A percentile compares a stretch with the other conserved stretches of the same genome.
Evolutionary conservation across 2,797 vertebrate species (phyloP).

Genomic region (Acrossocheilus wenchowensis): DNA sequence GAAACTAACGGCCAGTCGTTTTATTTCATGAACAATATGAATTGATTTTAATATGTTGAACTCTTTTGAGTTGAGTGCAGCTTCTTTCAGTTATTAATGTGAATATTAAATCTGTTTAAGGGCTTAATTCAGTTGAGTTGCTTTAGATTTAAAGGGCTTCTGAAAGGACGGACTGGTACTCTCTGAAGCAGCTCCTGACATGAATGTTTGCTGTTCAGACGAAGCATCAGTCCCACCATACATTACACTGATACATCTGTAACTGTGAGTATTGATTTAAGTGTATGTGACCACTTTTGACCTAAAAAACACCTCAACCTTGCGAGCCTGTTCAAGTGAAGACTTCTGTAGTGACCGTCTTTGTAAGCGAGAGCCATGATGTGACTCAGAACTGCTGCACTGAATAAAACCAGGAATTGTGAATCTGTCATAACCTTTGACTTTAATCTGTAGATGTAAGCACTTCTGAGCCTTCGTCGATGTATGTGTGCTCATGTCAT

Average conservation of each 20-base stretch:
- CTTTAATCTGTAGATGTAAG: background rate
- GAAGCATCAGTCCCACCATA: background rate
- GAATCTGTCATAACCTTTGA: background rate
- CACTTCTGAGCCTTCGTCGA: background rate
- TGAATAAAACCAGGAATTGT: slow-evolving; percentile 2
- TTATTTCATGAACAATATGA: slow-evolving; percentile 53
- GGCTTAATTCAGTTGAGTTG: background rate
- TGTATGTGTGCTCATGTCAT: background rate
- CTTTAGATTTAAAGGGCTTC: background rate
- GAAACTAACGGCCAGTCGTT: slow-evolving; percentile 17
- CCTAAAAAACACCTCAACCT: background rate
- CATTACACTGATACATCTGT: background rate
- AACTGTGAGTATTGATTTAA: slow-evolving; percentile 19
- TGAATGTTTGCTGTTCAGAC: background rate
- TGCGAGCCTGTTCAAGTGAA: background rate
- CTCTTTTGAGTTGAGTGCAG: slow-evolving; percentile 65
- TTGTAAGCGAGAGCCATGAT: slow-evolving; percentile 16
- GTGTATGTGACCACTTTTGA: background rate
- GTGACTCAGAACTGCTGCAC: slow-evolving; percentile 27
- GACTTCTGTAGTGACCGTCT: background rate
- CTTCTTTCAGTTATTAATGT: slow-evolving; percentile 69
- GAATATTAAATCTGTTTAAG: slow-evolving; percentile 60
- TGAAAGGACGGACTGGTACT: background rate
- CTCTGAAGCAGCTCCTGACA: background rate
- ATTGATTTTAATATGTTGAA: slow-evolving; percentile 41